A percentile compares a stretch with the other conserved stretches of the same genome.
Evolutionary conservation across 2,888 invertebrate species (phyloP).

Genomic region (Yponomeuta malinellus): DNA sequence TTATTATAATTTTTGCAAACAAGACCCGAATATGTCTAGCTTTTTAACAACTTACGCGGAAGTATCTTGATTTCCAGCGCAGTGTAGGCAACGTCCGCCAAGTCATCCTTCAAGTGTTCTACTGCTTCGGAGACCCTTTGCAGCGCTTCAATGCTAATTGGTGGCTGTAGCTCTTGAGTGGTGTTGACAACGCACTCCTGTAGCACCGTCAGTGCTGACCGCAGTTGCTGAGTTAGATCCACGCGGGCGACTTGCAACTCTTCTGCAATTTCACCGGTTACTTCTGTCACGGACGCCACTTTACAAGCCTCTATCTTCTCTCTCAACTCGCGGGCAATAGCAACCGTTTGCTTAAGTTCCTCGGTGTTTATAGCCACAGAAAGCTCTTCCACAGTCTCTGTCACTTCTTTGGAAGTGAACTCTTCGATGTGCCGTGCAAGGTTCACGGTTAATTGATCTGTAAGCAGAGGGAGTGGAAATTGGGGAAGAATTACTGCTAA

Average conservation of each 20-base stretch:
- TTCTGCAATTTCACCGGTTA: neutral
- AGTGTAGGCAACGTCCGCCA: slow-evolving; percentile 26
- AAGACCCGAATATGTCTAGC: neutral
- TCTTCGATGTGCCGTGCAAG: slow-evolving; percentile 33
- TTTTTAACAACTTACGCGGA: neutral
- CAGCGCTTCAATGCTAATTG: slow-evolving; percentile 27
- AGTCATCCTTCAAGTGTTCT: slow-evolving; percentile 39
- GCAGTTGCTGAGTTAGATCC: slow-evolving; percentile 26
- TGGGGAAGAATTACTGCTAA: neutral
- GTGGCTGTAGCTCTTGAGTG: slow-evolving; percentile 25
- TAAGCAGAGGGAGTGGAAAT: neutral
- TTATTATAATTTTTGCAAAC: no score
- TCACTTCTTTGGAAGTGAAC: slow-evolving; percentile 29
- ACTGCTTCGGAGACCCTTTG: slow-evolving; percentile 35
- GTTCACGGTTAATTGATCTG: slow-evolving; percentile 15
- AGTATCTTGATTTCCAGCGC: slow-evolving; percentile 19
- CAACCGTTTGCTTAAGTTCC: slow-evolving; percentile 29
- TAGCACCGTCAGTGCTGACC: slow-evolving; percentile 30
- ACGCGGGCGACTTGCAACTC: neutral
- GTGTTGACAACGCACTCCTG: slow-evolving; percentile 27
- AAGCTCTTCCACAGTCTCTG: slow-evolving; percentile 27
- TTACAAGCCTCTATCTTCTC: slow-evolving; percentile 22
- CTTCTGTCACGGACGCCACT: slow-evolving; percentile 4
- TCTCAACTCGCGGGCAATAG: slow-evolving; percentile 26
- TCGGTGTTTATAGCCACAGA: slow-evolving; percentile 24